Conservation (phyloP, 1,140 invertebrate species). For the Drosophila pruinosa region DNA sequence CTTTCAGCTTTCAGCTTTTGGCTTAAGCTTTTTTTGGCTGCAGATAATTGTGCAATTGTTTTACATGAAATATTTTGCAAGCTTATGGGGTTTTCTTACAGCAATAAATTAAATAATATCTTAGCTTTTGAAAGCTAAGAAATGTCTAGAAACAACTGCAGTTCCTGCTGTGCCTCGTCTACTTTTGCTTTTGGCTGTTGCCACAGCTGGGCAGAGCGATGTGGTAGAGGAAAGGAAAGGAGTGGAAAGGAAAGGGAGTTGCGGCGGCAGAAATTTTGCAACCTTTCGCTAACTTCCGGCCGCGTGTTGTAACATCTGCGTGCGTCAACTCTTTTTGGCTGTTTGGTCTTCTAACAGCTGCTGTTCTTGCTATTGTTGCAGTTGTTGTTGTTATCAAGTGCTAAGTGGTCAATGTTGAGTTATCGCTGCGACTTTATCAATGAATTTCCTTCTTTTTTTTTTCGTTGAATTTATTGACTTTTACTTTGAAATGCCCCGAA, state of each 20-base stretch:
- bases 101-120: no score
- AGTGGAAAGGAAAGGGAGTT: not conserved
- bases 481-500: slow-evolving; percentile 53
- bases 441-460: slow-evolving; percentile 64
- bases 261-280: slow-evolving; percentile 33
- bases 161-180: not conserved
- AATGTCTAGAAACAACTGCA: not conserved
- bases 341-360: slow-evolving; percentile 67
- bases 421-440: slow-evolving; percentile 68
- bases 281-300: slow-evolving; percentile 79
- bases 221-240: not conserved
- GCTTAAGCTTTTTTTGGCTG: no score
- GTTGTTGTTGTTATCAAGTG: slow-evolving; percentile 34
- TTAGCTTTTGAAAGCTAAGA: no score
- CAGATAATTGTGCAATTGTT: no score
- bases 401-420: slow-evolving; percentile 38
- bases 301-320: slow-evolving; percentile 74
- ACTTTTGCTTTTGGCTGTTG: slow-evolving; percentile 22
- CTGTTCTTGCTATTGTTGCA: slow-evolving; percentile 1
- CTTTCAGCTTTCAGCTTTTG: no score
- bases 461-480: slow-evolving; percentile 67
- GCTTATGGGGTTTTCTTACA: no score
- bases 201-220: not conserved
- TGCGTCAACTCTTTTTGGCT: slow-evolving; percentile 22
- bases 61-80: no score